Evolutionary conservation across 2,888 invertebrate genomes (phyloP), one percentile per base, ranked within the genome.

Genomic region (Phytoseiulus persimilis): DNA sequence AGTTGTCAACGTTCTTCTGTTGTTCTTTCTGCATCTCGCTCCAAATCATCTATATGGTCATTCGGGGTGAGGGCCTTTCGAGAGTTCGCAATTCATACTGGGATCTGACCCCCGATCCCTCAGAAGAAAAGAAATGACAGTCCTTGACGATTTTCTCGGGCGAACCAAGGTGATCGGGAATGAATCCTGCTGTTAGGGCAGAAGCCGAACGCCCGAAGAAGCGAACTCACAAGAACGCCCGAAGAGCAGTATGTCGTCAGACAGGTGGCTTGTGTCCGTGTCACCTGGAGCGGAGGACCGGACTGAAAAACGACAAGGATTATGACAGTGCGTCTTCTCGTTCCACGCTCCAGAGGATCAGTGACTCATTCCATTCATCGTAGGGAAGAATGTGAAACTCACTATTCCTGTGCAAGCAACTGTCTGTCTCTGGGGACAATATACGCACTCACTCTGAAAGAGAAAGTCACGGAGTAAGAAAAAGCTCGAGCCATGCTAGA

Each of bases 401-500:
- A 87, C 87, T 11, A 87, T 87, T n/a, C 87, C 87, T 39, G 87
- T 87, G 87, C 87, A 87, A 11, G 87, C 87, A 33, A 87, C n/a
- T 0, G 87, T 87, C 33, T 87, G 87, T 33, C 87, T 33, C 39
- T 87, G 87, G 2, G 87, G 87, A 32, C 87, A 87, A 33, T 87
- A 87, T 5, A 87, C 33, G 87, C 87, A 87, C 33, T 87, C 87
- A 87, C 87, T 87, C 87, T 87, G 87, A 6, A 84, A 87, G 11
- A 45, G 39, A 87, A 31, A 87, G n/a, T n/a, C 33, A 32, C n/a
- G 65, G 18, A 18, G 9, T 14, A 18, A 65, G 5, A 18, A 23
- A 18, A 65, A 65, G 65, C 5, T 18, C 18, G 65, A 6, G 65
- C 65, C 46, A 46, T n/a, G n/a, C n/a, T n/a, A n/a, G n/a, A n/a